Conservation (phyloP, 1,140 invertebrate genomes). For the Hyposmocoma kahamanoa region DNA sequence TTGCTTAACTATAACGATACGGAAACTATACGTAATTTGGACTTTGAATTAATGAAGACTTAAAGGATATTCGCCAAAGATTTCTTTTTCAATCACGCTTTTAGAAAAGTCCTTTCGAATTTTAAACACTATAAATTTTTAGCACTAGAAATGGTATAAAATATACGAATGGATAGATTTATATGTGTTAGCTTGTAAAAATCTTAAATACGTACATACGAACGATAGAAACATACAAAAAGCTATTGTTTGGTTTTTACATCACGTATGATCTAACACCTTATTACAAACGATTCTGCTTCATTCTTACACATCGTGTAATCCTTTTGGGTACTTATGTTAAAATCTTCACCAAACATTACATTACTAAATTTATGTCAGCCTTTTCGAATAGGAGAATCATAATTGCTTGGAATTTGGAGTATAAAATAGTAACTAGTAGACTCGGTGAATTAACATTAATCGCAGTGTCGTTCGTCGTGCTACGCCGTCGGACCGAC, state of each 20-base stretch:
- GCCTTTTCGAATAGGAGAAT: conserved; percentile 71
- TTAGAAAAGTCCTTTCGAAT: too few species aligned
- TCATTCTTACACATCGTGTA: conserved; percentile 33
- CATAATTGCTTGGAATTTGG: conserved; percentile 57
- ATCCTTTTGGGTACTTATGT: conserved; percentile 27
- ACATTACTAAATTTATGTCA: conserved; percentile 61
- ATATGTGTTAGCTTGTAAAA: conserved; percentile 57
- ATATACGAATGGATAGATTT: conserved; percentile 56
- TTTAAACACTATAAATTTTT: too few species aligned
- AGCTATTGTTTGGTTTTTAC: conserved; percentile 51
- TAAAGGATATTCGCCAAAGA: too few species aligned
- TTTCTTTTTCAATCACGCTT: too few species aligned
- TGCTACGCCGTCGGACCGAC: conserved; percentile 16
- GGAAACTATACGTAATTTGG: too few species aligned
- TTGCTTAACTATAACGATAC: too few species aligned
- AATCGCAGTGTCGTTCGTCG: conserved; percentile 42
- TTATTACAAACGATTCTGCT: background rate
- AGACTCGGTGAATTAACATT: conserved; percentile 65
- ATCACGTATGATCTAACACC: conserved; percentile 37
- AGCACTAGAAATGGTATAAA: conserved; percentile 47
- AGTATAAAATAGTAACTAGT: conserved; percentile 70
- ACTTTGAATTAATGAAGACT: too few species aligned
- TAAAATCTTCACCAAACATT: conserved; percentile 55
- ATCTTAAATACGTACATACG: conserved; percentile 51
- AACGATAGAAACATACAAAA: conserved; percentile 70